A percentile compares a stretch with the other conserved stretches of the same genome.
Evolutionary conservation across 2,888 invertebrate species (phyloP).

Genomic region (Conchocele bisecta): DNA sequence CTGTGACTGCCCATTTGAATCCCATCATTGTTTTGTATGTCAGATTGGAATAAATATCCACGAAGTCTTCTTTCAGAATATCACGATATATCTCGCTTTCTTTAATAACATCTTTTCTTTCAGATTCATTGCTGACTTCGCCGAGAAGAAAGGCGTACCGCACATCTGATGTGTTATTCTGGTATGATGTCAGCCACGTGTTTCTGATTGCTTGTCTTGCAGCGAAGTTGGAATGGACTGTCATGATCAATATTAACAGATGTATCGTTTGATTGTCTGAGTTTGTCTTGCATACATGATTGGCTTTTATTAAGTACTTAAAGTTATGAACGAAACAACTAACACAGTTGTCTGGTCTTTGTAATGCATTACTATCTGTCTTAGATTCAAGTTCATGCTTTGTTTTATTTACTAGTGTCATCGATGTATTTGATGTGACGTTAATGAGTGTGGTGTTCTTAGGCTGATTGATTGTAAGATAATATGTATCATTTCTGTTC

Average conservation of each 20-base stretch:
- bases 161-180: constrained; percentile 41
- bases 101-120: constrained; percentile 8
- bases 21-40: constrained; percentile 55
- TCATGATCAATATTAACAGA: constrained; percentile 44
- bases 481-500: too few relatives aligned
- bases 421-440: too few relatives aligned
- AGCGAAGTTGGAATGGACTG: constrained; percentile 21
- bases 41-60: constrained; percentile 51
- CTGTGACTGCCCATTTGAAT: constrained; percentile 43
- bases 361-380: not conserved
- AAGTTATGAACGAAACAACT: constrained; percentile 47
- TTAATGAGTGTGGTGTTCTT: too few relatives aligned
- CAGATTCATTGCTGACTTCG: not conserved
- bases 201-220: constrained; percentile 48
- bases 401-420: too few relatives aligned
- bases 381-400: too few relatives aligned
- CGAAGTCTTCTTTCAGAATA: constrained; percentile 47
- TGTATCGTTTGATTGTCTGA: constrained; percentile 16
- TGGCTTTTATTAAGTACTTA: constrained; percentile 41
- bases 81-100: constrained; percentile 44
- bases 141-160: constrained; percentile 60
- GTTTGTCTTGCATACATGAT: constrained; percentile 34
- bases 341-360: constrained; percentile 22
- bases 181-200: constrained; percentile 47
- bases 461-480: too few relatives aligned